phyloP scores from a whole-genome alignment of 30 jellyfish, hydroid and myxozoan species.

The Aurelia aurita region DNA sequence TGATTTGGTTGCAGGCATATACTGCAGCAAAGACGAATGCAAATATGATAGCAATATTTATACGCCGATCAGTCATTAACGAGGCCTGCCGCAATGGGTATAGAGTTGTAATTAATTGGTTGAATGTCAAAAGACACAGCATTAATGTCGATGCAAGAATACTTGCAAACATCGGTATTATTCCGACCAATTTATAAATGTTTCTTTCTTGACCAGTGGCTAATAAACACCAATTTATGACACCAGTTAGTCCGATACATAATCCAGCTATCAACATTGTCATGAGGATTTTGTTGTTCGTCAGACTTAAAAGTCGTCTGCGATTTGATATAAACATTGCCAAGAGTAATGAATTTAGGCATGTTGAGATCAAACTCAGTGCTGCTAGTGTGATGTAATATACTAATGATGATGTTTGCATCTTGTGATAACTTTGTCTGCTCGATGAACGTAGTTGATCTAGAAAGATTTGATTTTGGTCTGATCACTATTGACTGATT shows the following conservation, averaged over 20 bases:
- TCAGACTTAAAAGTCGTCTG: slow-evolving; percentile 12
- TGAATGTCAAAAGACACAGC: slow-evolving; percentile 41
- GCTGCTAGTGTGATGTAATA: slow-evolving; percentile 30
- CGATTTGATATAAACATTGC: slow-evolving; percentile 37
- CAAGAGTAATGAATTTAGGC: slow-evolving; percentile 29
- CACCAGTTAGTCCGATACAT: slow-evolving; percentile 49
- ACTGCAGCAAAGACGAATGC: slow-evolving; percentile 22
- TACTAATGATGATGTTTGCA: slow-evolving; percentile 22
- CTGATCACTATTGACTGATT: too few relatives aligned
- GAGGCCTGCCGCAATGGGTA: slow-evolving; percentile 53
- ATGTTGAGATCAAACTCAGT: slow-evolving; percentile 1
- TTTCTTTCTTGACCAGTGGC: background rate
- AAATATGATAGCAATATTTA: background rate
- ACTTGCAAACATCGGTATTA: slow-evolving; percentile 63
- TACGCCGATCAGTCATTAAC: slow-evolving; percentile 30
- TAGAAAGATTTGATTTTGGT: too few relatives aligned
- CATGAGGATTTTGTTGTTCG: slow-evolving; percentile 39
- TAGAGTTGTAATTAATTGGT: slow-evolving; percentile 28
- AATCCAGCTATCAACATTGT: slow-evolving; percentile 51
- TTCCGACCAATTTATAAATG: slow-evolving; percentile 37
- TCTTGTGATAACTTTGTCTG: background rate
- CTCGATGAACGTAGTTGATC: background rate
- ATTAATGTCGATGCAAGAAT: slow-evolving; percentile 28
- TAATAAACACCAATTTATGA: slow-evolving; percentile 38
- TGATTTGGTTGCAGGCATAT: slow-evolving; percentile 19